These are phyloP conservation scores for Lophochroa leadbeateri DNA, from an alignment of 2,113 vertebrate genomes.

Conservation along the genomic window DNA sequence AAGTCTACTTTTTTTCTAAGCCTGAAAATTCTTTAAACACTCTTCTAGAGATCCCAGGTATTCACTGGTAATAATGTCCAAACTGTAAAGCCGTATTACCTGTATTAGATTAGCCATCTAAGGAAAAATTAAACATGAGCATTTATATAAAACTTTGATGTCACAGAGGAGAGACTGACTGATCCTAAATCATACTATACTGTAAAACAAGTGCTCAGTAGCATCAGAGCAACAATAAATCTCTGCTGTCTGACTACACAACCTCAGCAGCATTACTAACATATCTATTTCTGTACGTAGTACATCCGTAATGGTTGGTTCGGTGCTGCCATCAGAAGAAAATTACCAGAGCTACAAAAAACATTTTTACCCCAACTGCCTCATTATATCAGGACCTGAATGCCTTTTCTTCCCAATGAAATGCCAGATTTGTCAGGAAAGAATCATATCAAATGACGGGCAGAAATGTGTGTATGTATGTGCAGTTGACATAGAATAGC, in stretches of 20 bases:
- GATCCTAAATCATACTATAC: background rate
- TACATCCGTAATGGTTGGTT: background rate
- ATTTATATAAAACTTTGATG: background rate
- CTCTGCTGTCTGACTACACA: background rate
- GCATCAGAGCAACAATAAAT: background rate
- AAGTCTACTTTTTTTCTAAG: background rate
- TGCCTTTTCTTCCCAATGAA: background rate
- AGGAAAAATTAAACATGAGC: background rate
- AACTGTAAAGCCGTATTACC: background rate
- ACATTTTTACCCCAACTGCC: background rate
- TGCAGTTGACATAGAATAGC: background rate
- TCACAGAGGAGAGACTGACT: background rate
- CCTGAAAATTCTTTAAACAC: background rate
- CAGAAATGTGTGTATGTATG: background rate
- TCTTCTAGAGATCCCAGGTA: background rate
- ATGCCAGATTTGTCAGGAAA: background rate
- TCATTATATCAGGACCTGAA: background rate
- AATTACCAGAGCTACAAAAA: background rate
- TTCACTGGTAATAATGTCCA: background rate
- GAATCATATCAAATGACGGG: background rate
- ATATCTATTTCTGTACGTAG: background rate
- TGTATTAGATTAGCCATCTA: background rate
- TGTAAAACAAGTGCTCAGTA: background rate
- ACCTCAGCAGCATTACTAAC: background rate
- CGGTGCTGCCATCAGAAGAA: background rate